Evolutionary conservation across 2,113 vertebrate species (phyloP).

Genomic region (Fregetta grallaria): DNA sequence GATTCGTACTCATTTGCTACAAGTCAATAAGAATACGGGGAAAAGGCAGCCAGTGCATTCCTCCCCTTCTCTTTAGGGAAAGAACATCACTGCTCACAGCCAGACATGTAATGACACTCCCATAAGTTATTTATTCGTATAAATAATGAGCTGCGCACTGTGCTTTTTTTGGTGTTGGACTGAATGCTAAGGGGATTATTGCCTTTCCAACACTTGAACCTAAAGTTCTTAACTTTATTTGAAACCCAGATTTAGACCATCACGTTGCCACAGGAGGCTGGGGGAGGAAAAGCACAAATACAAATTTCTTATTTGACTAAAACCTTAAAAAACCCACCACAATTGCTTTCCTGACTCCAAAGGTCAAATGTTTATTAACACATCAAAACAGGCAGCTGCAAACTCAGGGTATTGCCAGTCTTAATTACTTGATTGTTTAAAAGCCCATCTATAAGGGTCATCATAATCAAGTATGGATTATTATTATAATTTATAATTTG

Average conservation of each 20-base stretch:
- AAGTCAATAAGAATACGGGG: not conserved
- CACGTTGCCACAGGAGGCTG: not conserved
- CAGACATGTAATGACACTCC: not conserved
- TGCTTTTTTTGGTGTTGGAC: not conserved
- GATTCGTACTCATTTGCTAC: not conserved
- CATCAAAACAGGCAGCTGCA: not conserved
- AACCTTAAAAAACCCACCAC: not conserved
- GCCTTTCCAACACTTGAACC: not conserved
- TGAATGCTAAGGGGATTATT: not conserved
- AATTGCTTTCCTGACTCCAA: not conserved
- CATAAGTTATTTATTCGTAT: not conserved
- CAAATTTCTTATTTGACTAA: not conserved
- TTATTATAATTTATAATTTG: not conserved
- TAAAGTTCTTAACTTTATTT: not conserved
- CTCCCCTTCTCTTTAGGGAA: not conserved
- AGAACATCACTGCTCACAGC: not conserved
- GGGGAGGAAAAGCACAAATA: not conserved
- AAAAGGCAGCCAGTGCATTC: not conserved
- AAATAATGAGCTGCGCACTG: not conserved
- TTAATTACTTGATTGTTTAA: not conserved
- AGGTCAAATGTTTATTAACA: not conserved
- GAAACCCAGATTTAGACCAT: not conserved
- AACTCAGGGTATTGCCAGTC: not conserved
- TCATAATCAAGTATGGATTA: not conserved
- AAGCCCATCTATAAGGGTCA: not conserved